Evolutionary conservation across 2,888 invertebrate species (phyloP), one percentile per base, ranked within the genome.

Genomic region (Drosophila pseudotakahashii): DNA sequence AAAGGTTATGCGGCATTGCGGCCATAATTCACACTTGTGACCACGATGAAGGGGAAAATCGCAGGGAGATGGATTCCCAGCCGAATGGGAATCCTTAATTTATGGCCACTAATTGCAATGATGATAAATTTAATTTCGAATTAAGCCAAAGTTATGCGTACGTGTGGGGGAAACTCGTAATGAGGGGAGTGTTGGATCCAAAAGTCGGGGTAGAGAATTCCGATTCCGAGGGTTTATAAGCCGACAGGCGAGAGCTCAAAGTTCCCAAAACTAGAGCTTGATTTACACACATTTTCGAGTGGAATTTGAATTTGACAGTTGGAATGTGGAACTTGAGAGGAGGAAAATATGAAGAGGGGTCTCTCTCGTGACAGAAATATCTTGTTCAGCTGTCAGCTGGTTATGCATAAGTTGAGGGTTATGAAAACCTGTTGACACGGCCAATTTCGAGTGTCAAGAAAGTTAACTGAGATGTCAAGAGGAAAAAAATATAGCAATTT

Each of bases 71-170:
- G 66, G 34, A 54, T 47, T 11, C 53, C 52, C 39, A 32, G 10
- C 16, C 45, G 48, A 16, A 53, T 32, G 52, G 39, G 51, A 37
- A 58, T 44, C 44, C 73, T 73, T 87, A 89, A 89, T 90, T 90
- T 90, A 90, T 89, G 78, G 73, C 83, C 89, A 89, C 89, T 90
- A 90, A 90, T 90, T 90, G 87, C 84, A 75, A 83, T 73, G 88
- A 85, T 89, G 90, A 90, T 90, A 85, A 90, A 90, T 90, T 87
- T 81, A 80, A 83, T 81, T 87, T 80, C 76, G 80, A 85, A 85
- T 85, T 82, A 74, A 77, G 79, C 72, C 61, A 60, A 47, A 32
- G 30, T 51, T 34, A 36, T 60, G 58, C 7, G 47, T 14, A 30
- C 47, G 39, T 44, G 34, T 7, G 36, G 54, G 26, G 14, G 32